phyloP scores from a whole-genome alignment of 2,113 vertebrate genomes.

The Rostratula benghalensis region DNA sequence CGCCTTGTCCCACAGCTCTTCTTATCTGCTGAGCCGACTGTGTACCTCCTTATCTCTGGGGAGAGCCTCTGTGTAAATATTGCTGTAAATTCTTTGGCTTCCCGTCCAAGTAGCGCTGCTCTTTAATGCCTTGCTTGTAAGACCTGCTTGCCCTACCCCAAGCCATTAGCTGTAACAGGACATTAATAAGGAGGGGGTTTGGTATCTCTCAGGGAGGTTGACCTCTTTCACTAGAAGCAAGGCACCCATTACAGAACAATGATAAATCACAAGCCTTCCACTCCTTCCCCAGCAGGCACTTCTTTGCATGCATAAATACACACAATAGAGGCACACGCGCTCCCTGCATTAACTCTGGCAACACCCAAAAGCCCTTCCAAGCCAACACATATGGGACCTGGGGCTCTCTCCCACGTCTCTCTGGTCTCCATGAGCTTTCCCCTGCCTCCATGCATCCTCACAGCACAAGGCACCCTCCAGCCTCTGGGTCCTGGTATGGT shows the following conservation, averaged over 20 bases:
- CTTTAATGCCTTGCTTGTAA: conserved; percentile 76
- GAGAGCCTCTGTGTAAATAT: conserved; percentile 63
- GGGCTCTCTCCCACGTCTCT: neutral
- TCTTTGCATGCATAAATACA: conserved; percentile 76
- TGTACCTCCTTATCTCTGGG: conserved; percentile 69
- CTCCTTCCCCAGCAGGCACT: conserved; percentile 68
- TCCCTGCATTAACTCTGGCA: conserved; percentile 36
- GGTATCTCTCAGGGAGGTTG: conserved; percentile 72
- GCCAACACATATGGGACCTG: accelerated
- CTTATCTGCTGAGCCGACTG: conserved; percentile 52
- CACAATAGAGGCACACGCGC: neutral
- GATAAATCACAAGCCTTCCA: conserved; percentile 79
- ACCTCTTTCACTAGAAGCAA: conserved; percentile 74
- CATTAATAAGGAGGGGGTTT: conserved; percentile 78
- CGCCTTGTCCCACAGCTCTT: neutral
- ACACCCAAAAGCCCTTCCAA: conserved; percentile 33
- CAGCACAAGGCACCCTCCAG: neutral
- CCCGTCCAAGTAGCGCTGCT: conserved; percentile 64
- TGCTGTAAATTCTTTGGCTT: conserved; percentile 70
- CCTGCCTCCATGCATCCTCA: neutral
- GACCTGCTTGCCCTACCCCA: conserved; percentile 75
- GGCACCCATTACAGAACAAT: conserved; percentile 75
- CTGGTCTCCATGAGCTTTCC: neutral
- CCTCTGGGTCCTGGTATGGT: neutral
- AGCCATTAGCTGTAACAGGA: conserved; percentile 79